phyloP scores from a whole-genome alignment of 2,113 vertebrate genomes.

The Muntiacus reevesi region DNA sequence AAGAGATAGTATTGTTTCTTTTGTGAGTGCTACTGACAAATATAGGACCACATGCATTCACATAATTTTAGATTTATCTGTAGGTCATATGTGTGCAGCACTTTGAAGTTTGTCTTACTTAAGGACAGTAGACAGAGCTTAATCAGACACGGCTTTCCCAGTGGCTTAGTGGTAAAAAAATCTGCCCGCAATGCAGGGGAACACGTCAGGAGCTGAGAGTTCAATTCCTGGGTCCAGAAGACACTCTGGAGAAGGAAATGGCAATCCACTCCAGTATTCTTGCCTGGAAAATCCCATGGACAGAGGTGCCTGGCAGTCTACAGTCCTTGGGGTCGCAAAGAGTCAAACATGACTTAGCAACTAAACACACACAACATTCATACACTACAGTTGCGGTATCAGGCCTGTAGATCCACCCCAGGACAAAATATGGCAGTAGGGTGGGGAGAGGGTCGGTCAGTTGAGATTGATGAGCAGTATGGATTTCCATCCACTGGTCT shows the following conservation, averaged over 20 bases:
- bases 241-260: background rate
- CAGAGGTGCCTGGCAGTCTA: background rate
- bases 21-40: background rate
- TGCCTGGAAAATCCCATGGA: background rate
- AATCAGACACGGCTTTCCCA: background rate
- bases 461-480: background rate
- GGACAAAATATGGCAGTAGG: accelerated
- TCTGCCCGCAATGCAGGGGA: background rate
- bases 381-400: accelerated
- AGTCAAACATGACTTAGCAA: background rate
- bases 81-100: background rate
- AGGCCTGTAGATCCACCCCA: background rate
- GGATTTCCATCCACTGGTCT: background rate
- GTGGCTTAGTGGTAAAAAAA: background rate
- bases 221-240: background rate
- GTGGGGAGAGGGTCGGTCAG: accelerated
- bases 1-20: background rate
- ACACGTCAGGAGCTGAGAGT: background rate
- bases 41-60: background rate
- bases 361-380: background rate
- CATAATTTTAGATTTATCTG: background rate
- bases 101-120: background rate
- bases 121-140: background rate
- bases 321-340: background rate
- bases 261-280: background rate